phyloP scores from a whole-genome alignment of 2,888 invertebrate genomes.

The Melinaea marsaeus region DNA sequence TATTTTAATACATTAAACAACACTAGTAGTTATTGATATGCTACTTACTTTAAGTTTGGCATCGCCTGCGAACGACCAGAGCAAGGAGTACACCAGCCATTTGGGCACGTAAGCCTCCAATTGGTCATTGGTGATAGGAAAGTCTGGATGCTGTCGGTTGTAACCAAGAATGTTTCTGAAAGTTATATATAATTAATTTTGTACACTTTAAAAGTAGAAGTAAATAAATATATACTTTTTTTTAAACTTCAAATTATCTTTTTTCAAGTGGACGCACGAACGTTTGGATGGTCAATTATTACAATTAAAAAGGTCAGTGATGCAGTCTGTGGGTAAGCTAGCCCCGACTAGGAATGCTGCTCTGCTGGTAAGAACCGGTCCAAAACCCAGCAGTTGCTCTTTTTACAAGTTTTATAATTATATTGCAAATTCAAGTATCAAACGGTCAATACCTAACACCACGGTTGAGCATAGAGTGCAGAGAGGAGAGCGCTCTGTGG shows the following conservation, averaged over 20 bases:
- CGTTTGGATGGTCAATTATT: too few relatives aligned
- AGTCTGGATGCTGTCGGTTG: conserved; percentile 95
- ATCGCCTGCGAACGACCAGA: conserved; percentile 99
- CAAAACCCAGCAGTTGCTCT: neutral
- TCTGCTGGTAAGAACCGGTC: too few relatives aligned
- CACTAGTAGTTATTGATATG: too few relatives aligned
- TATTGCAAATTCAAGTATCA: neutral
- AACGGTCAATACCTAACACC: conserved; percentile 80
- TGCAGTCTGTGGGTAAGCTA: too few relatives aligned
- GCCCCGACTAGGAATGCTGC: too few relatives aligned
- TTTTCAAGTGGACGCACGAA: too few relatives aligned
- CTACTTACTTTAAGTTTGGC: conserved; percentile 91
- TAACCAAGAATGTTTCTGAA: conserved; percentile 91
- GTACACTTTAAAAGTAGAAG: too few relatives aligned
- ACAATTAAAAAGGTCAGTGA: too few relatives aligned
- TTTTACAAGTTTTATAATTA: neutral
- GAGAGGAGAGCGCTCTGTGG: conserved; percentile 94
- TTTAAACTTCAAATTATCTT: too few relatives aligned
- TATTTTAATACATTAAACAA: neutral
- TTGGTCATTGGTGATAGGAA: conserved; percentile 94
- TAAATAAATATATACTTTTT: too few relatives aligned
- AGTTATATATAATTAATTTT: neutral
- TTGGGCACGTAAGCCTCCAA: conserved; percentile 96
- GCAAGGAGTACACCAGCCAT: conserved; percentile 92
- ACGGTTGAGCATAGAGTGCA: conserved; percentile 99